Evolutionary conservation across 2,113 vertebrate species (phyloP).

Genomic region (Ursus arctos): DNA sequence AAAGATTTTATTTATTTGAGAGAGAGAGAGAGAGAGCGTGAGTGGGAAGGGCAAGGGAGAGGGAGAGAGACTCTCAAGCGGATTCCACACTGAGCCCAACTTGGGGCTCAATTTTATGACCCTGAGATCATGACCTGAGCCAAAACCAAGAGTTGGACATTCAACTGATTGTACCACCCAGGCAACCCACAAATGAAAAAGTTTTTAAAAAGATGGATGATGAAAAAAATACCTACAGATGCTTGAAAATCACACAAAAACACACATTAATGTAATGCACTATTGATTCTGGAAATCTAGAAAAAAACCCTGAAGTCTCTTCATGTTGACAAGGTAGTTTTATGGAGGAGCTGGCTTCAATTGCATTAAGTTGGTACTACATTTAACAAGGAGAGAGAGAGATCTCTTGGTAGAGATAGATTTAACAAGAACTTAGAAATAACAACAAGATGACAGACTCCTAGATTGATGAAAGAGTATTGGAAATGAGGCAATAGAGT

Average conservation of each 20-base stretch:
- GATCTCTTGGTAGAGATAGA: not conserved
- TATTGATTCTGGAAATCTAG: not conserved
- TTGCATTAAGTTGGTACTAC: not conserved
- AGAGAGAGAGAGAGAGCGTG: not conserved
- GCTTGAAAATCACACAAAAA: not conserved
- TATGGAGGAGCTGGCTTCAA: not conserved
- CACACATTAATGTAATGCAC: not conserved
- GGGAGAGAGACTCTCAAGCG: not conserved
- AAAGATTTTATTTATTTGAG: too few species aligned
- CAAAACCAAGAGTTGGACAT: not conserved
- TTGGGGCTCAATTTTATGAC: not conserved
- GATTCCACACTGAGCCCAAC: not conserved
- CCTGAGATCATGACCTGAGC: not conserved
- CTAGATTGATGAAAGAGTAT: not conserved
- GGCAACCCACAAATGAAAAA: not conserved
- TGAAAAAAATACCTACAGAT: not conserved
- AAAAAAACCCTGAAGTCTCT: not conserved
- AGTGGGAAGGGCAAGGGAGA: not conserved
- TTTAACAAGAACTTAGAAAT: not conserved
- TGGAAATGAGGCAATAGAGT: not conserved
- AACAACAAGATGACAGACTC: not conserved
- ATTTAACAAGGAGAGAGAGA: not conserved
- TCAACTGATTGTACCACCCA: not conserved
- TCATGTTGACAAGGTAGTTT: not conserved
- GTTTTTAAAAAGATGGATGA: not conserved